Percentiles rank a stretch among this genome's conserved stretches.
Conservation (phyloP, 2,797 vertebrate genomes). For the Poeciliopsis turneri region DNA sequence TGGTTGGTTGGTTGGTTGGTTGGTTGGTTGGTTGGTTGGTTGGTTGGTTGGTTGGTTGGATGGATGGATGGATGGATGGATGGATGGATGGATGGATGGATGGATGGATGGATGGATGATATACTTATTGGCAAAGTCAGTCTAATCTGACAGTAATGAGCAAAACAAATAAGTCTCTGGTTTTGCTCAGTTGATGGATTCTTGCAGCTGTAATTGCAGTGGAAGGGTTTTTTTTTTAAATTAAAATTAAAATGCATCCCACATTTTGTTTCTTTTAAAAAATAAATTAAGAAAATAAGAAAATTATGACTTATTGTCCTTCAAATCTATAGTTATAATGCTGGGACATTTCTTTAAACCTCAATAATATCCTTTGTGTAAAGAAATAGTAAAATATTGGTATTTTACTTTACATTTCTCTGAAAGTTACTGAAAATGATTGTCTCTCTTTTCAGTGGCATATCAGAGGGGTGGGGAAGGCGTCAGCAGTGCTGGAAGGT, state of each 20-base stretch:
- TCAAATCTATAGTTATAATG: not conserved
- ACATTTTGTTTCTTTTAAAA: not conserved
- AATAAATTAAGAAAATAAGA: not conserved
- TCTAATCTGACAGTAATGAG: not conserved
- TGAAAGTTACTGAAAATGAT: slow-evolving; percentile 7
- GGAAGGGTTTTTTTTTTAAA: not conserved
- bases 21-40: too few relatives aligned
- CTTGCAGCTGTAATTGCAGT: not conserved
- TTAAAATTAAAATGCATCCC: not conserved
- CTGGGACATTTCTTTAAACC: not conserved
- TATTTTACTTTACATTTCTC: not conserved
- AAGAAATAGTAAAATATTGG: not conserved
- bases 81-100: too few relatives aligned
- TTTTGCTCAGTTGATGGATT: not conserved
- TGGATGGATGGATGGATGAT: not conserved
- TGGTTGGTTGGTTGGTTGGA: too few relatives aligned
- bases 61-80: too few relatives aligned
- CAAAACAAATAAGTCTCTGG: not conserved
- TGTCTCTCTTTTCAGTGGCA: slow-evolving; percentile 83
- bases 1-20: too few relatives aligned
- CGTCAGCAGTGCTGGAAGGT: slow-evolving; percentile 97
- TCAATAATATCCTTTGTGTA: not conserved
- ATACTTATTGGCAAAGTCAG: too few relatives aligned
- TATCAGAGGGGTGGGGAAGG: slow-evolving; percentile 98
- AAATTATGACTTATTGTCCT: not conserved